Evolutionary conservation across 1,140 invertebrate genomes (phyloP).

Genomic region (Cotesia typhae): DNA sequence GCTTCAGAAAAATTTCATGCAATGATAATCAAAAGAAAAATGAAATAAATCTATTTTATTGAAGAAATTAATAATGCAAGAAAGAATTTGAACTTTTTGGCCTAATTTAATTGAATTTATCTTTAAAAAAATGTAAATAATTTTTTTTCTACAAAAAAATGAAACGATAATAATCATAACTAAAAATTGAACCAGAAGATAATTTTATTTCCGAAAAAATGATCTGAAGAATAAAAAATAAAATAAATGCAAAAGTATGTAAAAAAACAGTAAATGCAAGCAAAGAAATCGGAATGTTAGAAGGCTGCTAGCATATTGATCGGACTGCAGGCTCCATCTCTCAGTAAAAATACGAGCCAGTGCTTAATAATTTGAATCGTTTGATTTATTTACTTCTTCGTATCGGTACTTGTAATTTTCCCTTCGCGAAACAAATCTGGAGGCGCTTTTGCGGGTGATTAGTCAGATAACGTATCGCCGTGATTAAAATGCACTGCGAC

Average conservation of each 20-base stretch:
- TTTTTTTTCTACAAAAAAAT: no score
- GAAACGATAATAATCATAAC: neutral
- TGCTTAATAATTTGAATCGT: neutral
- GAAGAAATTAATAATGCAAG: no score
- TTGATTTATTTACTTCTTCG: neutral
- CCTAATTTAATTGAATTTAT: no score
- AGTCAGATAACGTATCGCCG: no score
- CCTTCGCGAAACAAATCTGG: neutral
- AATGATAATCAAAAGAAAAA: no score
- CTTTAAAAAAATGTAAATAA: no score
- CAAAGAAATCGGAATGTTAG: slow-evolving; percentile 54
- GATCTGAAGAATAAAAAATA: neutral
- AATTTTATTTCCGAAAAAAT: no score
- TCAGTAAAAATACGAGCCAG: slow-evolving; percentile 34
- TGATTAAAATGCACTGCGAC: no score
- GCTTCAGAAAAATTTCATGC: no score
- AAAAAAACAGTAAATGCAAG: slow-evolving; percentile 36
- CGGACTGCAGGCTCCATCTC: slow-evolving; percentile 44
- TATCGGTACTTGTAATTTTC: neutral
- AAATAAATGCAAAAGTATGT: neutral
- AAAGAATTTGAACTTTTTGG: no score
- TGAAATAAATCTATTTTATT: no score
- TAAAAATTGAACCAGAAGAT: neutral
- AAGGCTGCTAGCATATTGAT: slow-evolving; percentile 55
- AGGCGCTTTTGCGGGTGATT: no score